Conservation (phyloP, 2,113 vertebrate species). For the Leptodactylus fuscus region DNA sequence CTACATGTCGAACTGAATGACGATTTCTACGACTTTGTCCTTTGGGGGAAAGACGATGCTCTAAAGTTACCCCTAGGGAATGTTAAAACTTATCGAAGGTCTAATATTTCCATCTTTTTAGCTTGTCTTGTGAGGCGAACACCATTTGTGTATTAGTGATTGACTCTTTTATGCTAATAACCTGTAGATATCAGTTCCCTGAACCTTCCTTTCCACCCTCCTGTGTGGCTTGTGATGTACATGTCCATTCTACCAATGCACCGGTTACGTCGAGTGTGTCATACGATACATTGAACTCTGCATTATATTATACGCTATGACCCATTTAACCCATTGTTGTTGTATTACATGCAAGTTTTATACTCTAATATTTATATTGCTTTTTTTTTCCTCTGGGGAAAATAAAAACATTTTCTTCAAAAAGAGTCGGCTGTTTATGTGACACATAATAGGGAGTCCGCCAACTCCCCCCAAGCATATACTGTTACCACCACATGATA, state of each 20-base stretch:
- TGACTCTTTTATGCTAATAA: constrained; percentile 66
- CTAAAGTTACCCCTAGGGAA: neutral
- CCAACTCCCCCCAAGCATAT: no score
- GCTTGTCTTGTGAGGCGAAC: constrained; percentile 73
- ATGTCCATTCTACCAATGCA: constrained; percentile 84
- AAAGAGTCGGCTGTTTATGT: constrained; percentile 63
- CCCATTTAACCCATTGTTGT: constrained; percentile 83
- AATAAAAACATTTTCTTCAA: constrained; percentile 94
- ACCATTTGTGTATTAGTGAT: constrained; percentile 69
- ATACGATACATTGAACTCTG: constrained; percentile 83
- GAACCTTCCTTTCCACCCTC: constrained; percentile 64
- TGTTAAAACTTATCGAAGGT: neutral
- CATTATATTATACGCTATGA: constrained; percentile 87
- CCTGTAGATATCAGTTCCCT: constrained; percentile 72
- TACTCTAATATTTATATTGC: constrained; percentile 99
- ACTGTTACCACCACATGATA: no score
- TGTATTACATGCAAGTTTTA: constrained; percentile 96
- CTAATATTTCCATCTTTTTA: constrained; percentile 60
- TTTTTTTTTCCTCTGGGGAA: constrained; percentile 92
- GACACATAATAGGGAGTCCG: no score
- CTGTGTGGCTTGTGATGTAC: constrained; percentile 77
- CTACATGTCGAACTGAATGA: constrained; percentile 28
- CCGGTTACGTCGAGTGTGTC: constrained; percentile 82
- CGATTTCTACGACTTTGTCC: constrained; percentile 36
- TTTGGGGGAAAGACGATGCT: constrained; percentile 2